Base-by-base conservation (phyloP, 2,797 vertebrate species). In the Tarsius wallacei region DNA sequence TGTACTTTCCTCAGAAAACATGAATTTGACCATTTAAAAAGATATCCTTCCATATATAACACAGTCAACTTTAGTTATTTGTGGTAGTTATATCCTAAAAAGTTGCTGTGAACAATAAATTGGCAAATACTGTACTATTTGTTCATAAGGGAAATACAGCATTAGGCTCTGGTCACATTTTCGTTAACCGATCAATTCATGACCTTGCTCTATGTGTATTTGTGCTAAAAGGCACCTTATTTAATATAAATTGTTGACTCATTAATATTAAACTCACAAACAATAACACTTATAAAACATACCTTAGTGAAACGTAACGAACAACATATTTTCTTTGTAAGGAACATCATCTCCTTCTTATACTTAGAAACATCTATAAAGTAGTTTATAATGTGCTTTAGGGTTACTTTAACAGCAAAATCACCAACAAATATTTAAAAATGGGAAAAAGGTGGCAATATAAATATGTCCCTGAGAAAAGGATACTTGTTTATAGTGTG, bases 21-120 rank as follows among this genome's bases (percentile, higher is more conserved):
- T 28, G 66, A 82, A 96, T 78, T 31, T 91, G 68, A 82, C 19
- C 9, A 84, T 87, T 95, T 94, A 64, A 55, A 93, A 87, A 6
- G 19, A 53, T 51, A 71, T 51, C 7, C 33, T 93, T 61, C 33
- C 14, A 2, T 82, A 59, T 76, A 31, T 78, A 70, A 2, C 90
- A 16, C 1, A 24, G n/a, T 76, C 22, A 49, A 4, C 70, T 94
- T 49, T 82, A 49, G 33, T 80, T 89, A n/a, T 80, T 80, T 76
- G 47, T 70, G 31, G 7, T 51, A 86, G 36, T 70, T 51, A n/a
- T 28, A 1, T 71, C 66, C 8, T 82, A 64, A 42, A 28, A 70
- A 74, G 31, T 84, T 85, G 53, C 4, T 9, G 5, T 76, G 55
- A 66, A 74, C 4, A n/a, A 59, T 73, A 13, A 76, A 49, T 88